These are phyloP conservation scores for Chaetorhynchus papuensis DNA, from an alignment of 2,113 vertebrate species.

Conservation along the genomic window DNA sequence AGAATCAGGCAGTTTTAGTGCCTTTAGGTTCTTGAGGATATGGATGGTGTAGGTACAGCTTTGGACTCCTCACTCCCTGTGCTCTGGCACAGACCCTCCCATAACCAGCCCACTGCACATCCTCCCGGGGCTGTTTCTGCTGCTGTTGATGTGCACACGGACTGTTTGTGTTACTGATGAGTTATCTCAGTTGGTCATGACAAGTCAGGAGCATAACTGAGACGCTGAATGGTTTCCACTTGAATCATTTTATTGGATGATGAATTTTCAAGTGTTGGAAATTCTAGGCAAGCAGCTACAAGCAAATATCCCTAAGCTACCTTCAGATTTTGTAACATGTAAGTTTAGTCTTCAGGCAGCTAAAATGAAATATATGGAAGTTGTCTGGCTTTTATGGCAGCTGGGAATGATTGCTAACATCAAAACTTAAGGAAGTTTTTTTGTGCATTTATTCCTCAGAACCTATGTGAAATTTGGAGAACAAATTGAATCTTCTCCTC, in stretches of 20 bases:
- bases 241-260: neutral
- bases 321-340: neutral
- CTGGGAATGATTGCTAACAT: neutral
- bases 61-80: neutral
- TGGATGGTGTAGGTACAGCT: neutral
- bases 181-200: neutral
- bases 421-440: neutral
- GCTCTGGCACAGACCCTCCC: neutral
- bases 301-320: neutral
- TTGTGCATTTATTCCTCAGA: neutral
- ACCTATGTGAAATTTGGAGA: neutral
- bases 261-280: neutral
- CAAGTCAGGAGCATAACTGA: neutral
- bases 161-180: neutral
- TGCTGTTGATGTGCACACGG: neutral
- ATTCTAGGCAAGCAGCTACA: neutral
- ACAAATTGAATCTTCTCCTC: neutral
- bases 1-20: neutral
- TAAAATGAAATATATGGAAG: neutral
- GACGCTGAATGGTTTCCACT: neutral
- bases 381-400: neutral
- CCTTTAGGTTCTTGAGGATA: neutral
- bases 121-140: neutral
- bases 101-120: neutral
- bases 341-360: neutral